Conservation (phyloP, 2,797 vertebrate species). For the Phalanger gymnotis region DNA sequence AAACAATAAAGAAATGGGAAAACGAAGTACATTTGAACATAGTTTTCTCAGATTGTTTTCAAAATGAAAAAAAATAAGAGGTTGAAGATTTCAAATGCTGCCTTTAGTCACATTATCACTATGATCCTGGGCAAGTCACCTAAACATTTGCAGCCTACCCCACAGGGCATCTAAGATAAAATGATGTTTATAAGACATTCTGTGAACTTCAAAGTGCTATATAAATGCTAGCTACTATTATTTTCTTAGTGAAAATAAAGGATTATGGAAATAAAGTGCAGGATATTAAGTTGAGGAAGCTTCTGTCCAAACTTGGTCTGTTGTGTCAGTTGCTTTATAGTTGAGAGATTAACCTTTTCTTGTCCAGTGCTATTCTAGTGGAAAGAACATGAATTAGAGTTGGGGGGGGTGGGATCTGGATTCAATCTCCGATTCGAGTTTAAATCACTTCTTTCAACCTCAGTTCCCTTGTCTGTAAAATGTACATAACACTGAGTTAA, state of each 20-base stretch:
- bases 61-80: not conserved
- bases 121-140: not conserved
- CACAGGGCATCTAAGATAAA: not conserved
- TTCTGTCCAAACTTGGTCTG: too few relatives aligned
- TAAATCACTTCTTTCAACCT: too few relatives aligned
- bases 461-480: too few relatives aligned
- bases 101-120: not conserved
- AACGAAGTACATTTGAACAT: not conserved
- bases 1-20: not conserved
- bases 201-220: not conserved
- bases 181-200: not conserved
- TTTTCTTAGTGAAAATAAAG: slow-evolving; percentile 32
- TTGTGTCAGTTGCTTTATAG: too few relatives aligned
- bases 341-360: too few relatives aligned
- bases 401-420: too few relatives aligned
- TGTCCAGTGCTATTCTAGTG: too few relatives aligned
- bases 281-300: not conserved
- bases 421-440: too few relatives aligned
- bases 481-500: too few relatives aligned
- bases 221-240: not conserved
- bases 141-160: not conserved
- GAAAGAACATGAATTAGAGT: too few relatives aligned
- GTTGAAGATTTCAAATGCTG: not conserved
- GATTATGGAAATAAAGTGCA: slow-evolving; percentile 25
- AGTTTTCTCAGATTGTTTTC: not conserved